A percentile compares a stretch with the other conserved stretches of the same genome.
These are phyloP conservation scores for Schizopygopsis malacanthus DNA, from an alignment of 2,797 vertebrate genomes.

Conservation along the genomic window DNA sequence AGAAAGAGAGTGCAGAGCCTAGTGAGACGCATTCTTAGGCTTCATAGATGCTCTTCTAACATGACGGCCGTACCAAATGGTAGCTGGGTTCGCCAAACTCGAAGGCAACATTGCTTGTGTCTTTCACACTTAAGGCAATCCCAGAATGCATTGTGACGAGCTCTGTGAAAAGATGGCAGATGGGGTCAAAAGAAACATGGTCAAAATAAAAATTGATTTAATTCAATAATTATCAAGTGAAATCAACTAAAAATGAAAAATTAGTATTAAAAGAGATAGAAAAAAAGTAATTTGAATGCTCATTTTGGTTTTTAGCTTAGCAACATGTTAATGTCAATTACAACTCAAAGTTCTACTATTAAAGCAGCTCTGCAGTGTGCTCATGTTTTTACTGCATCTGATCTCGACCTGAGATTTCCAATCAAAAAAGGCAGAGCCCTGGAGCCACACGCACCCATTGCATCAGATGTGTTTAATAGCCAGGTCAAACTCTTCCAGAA, in stretches of 20 bases:
- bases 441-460: background rate
- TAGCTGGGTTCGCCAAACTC: background rate
- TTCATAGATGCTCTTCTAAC: background rate
- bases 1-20: background rate
- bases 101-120: background rate
- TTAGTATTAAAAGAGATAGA: too few species aligned
- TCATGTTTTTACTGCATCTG: background rate
- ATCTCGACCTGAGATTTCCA: background rate
- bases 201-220: background rate
- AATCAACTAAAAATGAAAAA: too few species aligned
- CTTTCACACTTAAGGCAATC: background rate
- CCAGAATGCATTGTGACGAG: background rate
- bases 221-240: background rate
- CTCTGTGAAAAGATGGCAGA: background rate
- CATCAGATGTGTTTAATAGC: background rate
- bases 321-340: background rate
- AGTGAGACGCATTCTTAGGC: background rate
- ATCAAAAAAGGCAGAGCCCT: background rate
- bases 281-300: background rate
- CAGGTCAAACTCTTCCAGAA: background rate
- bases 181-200: conserved; percentile 3
- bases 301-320: background rate
- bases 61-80: background rate
- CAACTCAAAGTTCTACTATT: background rate
- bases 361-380: background rate